These are phyloP conservation scores for Cyrtorhinus lividipennis DNA, from an alignment of 1,140 invertebrate species.

Conservation along the genomic window DNA sequence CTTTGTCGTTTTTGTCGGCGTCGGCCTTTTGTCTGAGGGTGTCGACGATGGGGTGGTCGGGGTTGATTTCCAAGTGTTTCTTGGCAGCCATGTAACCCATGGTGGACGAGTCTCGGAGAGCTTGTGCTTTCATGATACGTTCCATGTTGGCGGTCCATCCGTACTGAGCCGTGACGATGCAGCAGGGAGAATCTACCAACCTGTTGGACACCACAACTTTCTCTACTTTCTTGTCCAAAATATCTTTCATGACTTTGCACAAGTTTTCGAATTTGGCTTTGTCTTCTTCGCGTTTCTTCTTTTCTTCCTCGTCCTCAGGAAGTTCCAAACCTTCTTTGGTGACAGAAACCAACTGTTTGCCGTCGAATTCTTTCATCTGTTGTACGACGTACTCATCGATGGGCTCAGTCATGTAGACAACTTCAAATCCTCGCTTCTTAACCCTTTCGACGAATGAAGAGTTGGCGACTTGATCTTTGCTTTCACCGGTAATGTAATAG, in stretches of 20 bases:
- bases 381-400: slow-evolving; percentile 99
- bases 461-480: slow-evolving; percentile 85
- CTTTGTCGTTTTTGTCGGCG: slow-evolving; percentile 93
- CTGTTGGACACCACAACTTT: slow-evolving; percentile 91
- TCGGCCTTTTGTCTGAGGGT: slow-evolving; percentile 79
- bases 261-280: slow-evolving; percentile 86
- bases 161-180: slow-evolving; percentile 98
- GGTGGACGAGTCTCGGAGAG: slow-evolving; percentile 82
- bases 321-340: slow-evolving; percentile 96
- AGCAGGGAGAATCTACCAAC: slow-evolving; percentile 91
- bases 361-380: slow-evolving; percentile 95
- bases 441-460: slow-evolving; percentile 96
- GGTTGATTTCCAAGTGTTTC: slow-evolving; percentile 96
- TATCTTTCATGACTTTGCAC: slow-evolving; percentile 97
- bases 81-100: slow-evolving; percentile 98
- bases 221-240: slow-evolving; percentile 94
- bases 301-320: slow-evolving; percentile 89
- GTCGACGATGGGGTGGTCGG: slow-evolving; percentile 90
- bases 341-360: slow-evolving; percentile 87
- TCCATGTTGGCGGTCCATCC: slow-evolving; percentile 99
- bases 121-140: slow-evolving; percentile 98
- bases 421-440: slow-evolving; percentile 93
- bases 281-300: slow-evolving; percentile 91
- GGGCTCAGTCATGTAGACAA: slow-evolving; percentile 97
- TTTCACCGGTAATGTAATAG: slow-evolving; percentile 97